Percentiles rank a stretch among this genome's conserved stretches.
phyloP scores from a whole-genome alignment of 2,888 invertebrate species.

The Tillus elongatus region DNA sequence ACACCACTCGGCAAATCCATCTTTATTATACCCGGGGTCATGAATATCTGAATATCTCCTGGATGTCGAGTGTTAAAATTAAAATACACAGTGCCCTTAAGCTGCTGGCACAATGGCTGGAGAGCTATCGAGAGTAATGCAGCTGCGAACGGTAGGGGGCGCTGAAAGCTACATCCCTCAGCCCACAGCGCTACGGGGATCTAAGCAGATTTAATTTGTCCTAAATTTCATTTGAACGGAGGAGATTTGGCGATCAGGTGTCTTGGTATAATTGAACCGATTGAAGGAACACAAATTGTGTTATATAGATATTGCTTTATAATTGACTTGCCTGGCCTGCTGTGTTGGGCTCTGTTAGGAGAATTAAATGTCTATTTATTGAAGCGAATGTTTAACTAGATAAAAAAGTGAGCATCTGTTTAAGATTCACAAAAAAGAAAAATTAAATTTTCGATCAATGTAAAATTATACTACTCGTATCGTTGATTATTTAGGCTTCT shows the following conservation, averaged over 20 bases:
- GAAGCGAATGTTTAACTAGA: no score
- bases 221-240: slow-evolving; percentile 26
- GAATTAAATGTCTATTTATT: no score
- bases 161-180: slow-evolving; percentile 11
- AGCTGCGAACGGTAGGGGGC: slow-evolving; percentile 30
- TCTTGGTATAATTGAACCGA: slow-evolving; percentile 19
- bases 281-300: slow-evolving; percentile 6
- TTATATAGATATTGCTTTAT: no score
- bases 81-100: slow-evolving; percentile 35
- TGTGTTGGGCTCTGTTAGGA: no score
- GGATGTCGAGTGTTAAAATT: slow-evolving; percentile 42
- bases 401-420: no score
- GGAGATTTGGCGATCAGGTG: slow-evolving; percentile 27
- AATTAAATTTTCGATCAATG: no score
- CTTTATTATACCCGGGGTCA: slow-evolving; percentile 39
- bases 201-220: slow-evolving; percentile 27
- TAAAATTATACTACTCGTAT: no score
- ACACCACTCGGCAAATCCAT: slow-evolving; percentile 35
- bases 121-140: slow-evolving; percentile 29
- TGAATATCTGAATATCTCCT: no score
- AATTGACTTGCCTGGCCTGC: no score
- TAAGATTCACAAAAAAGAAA: no score
- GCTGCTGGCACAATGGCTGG: slow-evolving; percentile 30
- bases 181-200: slow-evolving; percentile 21
- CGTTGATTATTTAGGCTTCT: no score